These are phyloP conservation scores for Isoperla grammatica DNA, from an alignment of 2,888 invertebrate genomes.

Conservation along the genomic window DNA sequence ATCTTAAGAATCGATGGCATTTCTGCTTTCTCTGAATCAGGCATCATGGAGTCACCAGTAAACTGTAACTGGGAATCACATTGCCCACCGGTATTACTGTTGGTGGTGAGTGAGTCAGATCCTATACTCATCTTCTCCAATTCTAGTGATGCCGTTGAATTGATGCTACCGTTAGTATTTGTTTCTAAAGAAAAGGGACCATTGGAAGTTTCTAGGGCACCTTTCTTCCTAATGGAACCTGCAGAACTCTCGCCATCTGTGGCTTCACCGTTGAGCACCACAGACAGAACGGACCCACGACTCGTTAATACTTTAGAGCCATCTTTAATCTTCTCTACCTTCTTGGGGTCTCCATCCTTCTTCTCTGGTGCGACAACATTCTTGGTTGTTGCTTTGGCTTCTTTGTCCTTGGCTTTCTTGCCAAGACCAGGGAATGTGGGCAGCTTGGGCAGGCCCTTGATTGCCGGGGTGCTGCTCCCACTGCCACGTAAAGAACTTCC, in stretches of 20 bases:
- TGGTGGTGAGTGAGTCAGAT: constrained; percentile 37
- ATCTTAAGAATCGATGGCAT: constrained; percentile 2
- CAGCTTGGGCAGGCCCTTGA: constrained; percentile 55
- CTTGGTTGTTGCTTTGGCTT: constrained; percentile 39
- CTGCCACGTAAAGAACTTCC: constrained; percentile 28
- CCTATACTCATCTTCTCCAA: constrained; percentile 42
- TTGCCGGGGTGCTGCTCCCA: constrained; percentile 12
- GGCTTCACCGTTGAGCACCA: constrained; percentile 44
- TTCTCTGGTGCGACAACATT: constrained; percentile 46
- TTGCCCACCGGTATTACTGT: constrained; percentile 39
- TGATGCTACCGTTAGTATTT: not conserved
- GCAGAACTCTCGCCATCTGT: constrained; percentile 42
- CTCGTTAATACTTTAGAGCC: constrained; percentile 33
- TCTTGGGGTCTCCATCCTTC: constrained; percentile 41
- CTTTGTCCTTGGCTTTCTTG: constrained; percentile 54
- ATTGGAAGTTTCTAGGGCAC: not conserved
- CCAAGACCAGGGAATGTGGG: constrained; percentile 57
- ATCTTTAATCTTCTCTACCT: constrained; percentile 46
- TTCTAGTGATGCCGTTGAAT: constrained; percentile 17
- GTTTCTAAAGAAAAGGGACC: not conserved
- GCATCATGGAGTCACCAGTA: not conserved
- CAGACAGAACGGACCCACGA: constrained; percentile 46
- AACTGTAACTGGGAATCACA: not conserved
- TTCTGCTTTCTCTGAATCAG: constrained; percentile 4
- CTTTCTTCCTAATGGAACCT: not conserved